A percentile compares a stretch with the other conserved stretches of the same genome.
Conservation (phyloP, 1,140 invertebrate species). For the Hydropsyche tenuis region DNA sequence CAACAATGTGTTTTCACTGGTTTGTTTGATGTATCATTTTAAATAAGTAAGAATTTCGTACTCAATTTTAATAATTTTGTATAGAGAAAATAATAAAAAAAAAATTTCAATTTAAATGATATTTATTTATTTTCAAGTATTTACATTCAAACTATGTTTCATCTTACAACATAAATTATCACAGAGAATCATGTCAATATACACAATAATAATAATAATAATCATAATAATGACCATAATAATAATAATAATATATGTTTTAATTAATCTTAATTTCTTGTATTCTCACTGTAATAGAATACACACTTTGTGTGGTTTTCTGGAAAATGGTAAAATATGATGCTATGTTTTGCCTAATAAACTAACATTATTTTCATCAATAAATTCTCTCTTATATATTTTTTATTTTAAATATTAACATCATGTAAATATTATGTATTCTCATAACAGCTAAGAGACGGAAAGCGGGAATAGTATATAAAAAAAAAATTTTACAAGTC, state of each 20-base stretch:
- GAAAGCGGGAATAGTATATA: not conserved
- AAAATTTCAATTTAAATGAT: conserved; percentile 22
- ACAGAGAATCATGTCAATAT: conserved; percentile 45
- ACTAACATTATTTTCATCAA: conserved; percentile 4
- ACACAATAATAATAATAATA: not conserved
- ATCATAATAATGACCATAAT: not conserved
- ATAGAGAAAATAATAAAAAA: no score
- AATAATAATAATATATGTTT: conserved; percentile 15
- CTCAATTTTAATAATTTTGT: no score
- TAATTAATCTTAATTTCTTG: conserved; percentile 3
- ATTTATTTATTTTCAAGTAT: conserved; percentile 45
- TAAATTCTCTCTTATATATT: conserved; percentile 20
- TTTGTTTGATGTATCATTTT: no score
- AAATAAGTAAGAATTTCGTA: no score
- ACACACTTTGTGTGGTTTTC: not conserved
- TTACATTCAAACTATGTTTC: conserved; percentile 42
- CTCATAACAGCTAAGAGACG: conserved; percentile 18
- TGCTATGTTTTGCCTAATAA: not conserved
- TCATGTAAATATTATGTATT: conserved; percentile 15
- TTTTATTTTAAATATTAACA: conserved; percentile 13
- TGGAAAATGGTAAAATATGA: conserved; percentile 4
- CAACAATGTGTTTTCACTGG: no score
- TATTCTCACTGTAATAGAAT: conserved; percentile 7
- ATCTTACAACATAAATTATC: conserved; percentile 45
- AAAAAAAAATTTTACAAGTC: no score